These are phyloP conservation scores for Chromis chromis DNA, from an alignment of 2,797 vertebrate species.

Conservation along the genomic window DNA sequence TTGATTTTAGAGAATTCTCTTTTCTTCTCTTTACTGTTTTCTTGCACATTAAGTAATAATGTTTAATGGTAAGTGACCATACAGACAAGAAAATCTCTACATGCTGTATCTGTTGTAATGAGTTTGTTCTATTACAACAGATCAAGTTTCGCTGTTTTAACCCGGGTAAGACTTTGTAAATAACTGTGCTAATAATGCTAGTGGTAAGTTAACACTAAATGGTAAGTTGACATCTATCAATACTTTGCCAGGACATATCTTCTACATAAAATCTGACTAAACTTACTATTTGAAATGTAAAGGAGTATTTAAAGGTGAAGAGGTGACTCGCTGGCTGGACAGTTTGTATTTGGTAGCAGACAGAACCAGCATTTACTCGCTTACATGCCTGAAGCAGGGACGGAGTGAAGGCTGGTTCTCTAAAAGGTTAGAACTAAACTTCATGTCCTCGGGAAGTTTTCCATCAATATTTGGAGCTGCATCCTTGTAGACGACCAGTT, in stretches of 20 bases:
- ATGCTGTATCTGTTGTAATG: neutral
- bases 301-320: conserved; percentile 33
- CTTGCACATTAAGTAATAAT: conserved; percentile 7
- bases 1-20: neutral
- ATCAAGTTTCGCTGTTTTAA: conserved; percentile 10
- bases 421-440: conserved; percentile 39
- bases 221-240: conserved; percentile 10
- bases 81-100: neutral
- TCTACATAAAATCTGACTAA: neutral
- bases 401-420: neutral
- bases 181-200: conserved; percentile 49
- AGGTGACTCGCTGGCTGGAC: conserved; percentile 10
- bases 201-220: conserved; percentile 1
- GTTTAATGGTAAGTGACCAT: conserved; percentile 1
- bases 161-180: conserved; percentile 36
- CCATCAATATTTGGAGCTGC: conserved; percentile 39
- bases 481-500: conserved; percentile 15
- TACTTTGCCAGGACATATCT: neutral
- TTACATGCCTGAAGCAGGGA: conserved; percentile 19
- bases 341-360: neutral
- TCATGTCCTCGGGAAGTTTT: conserved; percentile 14
- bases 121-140: neutral
- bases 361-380: neutral
- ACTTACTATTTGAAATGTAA: conserved; percentile 1
- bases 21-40: neutral